A percentile compares a stretch with the other conserved stretches of the same genome.
Conservation (phyloP, 2,797 vertebrate species). For the Lithobates pipiens region DNA sequence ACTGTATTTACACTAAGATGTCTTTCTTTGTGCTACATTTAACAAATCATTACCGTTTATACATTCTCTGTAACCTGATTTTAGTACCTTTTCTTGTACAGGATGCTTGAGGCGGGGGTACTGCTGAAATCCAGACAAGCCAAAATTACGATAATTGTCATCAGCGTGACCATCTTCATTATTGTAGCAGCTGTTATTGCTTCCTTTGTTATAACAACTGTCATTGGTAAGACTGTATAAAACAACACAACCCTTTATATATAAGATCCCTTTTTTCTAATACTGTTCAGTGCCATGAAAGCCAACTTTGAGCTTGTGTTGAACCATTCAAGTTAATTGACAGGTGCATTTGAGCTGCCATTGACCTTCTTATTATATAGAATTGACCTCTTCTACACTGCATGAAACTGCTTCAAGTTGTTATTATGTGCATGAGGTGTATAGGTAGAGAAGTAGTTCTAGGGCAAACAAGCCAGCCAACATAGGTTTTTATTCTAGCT, state of each 20-base stretch:
- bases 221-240: constrained; percentile 41
- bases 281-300: no score
- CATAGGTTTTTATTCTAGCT: no score
- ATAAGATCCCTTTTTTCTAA: not conserved
- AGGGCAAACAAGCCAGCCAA: no score
- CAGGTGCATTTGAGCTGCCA: no score
- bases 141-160: constrained; percentile 35
- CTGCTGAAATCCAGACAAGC: not conserved
- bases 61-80: not conserved
- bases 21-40: not conserved
- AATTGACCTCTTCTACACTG: no score
- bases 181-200: constrained; percentile 20
- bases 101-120: constrained; percentile 1
- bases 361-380: no score
- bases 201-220: constrained; percentile 16
- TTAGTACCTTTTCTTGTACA: not conserved
- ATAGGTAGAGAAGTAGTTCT: no score
- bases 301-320: no score
- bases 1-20: not conserved
- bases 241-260: not conserved
- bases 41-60: not conserved
- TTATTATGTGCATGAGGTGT: no score
- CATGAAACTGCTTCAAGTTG: no score
- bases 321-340: no score
- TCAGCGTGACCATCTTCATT: constrained; percentile 10